These are phyloP conservation scores for Drosophila fuyamai DNA, from an alignment of 1,140 invertebrate genomes.

Conservation along the genomic window DNA sequence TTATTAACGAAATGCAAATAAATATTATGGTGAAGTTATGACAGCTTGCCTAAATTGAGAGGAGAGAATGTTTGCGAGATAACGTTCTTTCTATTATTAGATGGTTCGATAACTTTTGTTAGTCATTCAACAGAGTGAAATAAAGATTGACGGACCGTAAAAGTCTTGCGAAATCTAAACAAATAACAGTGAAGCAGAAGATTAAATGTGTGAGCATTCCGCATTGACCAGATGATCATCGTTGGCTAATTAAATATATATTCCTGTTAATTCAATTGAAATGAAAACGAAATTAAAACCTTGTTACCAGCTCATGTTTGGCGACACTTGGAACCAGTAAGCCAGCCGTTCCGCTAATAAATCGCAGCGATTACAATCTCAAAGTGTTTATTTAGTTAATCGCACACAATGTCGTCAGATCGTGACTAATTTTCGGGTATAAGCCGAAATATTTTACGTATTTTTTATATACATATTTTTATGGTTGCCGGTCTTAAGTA, in stretches of 20 bases:
- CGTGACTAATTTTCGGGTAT: constrained; percentile 37
- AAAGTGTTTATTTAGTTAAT: constrained; percentile 36
- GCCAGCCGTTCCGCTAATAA: constrained; percentile 35
- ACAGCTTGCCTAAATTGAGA: constrained; percentile 30
- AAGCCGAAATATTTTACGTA: constrained; percentile 21
- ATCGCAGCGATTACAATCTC: constrained; percentile 38
- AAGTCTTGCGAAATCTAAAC: constrained; percentile 1
- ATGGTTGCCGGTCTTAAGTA: constrained; percentile 47
- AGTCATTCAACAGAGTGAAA: constrained; percentile 28
- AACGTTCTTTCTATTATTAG: constrained; percentile 68
- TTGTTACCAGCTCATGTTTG: constrained; percentile 50
- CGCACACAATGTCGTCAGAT: constrained; percentile 17
- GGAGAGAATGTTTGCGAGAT: constrained; percentile 39
- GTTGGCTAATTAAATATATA: constrained; percentile 14
- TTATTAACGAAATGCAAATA: constrained; percentile 20
- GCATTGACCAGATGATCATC: not conserved
- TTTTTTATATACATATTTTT: constrained; percentile 36
- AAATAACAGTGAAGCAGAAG: constrained; percentile 16
- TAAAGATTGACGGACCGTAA: constrained; percentile 10
- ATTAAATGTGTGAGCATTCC: constrained; percentile 28
- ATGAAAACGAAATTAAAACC: constrained; percentile 36
- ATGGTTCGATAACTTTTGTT: constrained; percentile 38
- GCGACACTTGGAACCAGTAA: constrained; percentile 42
- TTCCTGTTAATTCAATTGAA: constrained; percentile 41
- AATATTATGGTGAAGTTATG: constrained; percentile 59